Evolutionary conservation across 2,888 invertebrate genomes (phyloP).

Genomic region (Eupithecia dodoneata): DNA sequence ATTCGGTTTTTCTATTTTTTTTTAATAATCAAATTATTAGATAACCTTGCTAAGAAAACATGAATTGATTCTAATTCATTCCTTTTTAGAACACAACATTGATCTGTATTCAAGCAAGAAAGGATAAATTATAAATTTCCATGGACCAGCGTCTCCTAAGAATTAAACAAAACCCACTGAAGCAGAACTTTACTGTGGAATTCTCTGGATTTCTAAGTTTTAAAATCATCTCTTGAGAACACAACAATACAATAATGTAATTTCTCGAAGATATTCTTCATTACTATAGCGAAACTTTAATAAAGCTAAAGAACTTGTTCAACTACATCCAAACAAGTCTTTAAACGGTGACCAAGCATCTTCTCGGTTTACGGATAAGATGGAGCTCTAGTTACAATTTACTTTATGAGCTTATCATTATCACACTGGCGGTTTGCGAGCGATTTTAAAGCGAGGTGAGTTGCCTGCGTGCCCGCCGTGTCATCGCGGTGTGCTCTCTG

Average conservation of each 20-base stretch:
- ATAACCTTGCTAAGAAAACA: background rate
- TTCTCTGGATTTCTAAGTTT: background rate
- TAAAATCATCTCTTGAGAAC: background rate
- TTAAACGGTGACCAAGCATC: slow-evolving; percentile 6
- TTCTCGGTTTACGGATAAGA: background rate
- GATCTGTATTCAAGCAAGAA: background rate
- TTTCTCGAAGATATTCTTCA: slow-evolving; percentile 2
- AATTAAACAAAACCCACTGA: background rate
- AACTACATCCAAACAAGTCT: background rate
- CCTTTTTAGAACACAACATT: background rate
- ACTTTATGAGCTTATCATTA: background rate
- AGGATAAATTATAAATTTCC: background rate
- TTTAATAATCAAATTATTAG: too few relatives aligned
- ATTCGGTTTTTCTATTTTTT: too few relatives aligned
- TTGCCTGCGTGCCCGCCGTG: too few relatives aligned
- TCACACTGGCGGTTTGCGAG: too few relatives aligned
- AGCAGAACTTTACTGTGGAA: background rate
- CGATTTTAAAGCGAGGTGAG: too few relatives aligned
- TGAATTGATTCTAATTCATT: background rate
- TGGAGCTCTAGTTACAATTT: background rate
- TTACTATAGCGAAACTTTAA: background rate
- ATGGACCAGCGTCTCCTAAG: background rate
- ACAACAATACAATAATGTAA: slow-evolving; percentile 6
- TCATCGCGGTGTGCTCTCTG: too few relatives aligned
- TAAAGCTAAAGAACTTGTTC: slow-evolving; percentile 6